Evolutionary conservation across 2,888 invertebrate species (phyloP), one percentile per base, ranked within the genome.

Genomic region (Geophilus truncorum): DNA sequence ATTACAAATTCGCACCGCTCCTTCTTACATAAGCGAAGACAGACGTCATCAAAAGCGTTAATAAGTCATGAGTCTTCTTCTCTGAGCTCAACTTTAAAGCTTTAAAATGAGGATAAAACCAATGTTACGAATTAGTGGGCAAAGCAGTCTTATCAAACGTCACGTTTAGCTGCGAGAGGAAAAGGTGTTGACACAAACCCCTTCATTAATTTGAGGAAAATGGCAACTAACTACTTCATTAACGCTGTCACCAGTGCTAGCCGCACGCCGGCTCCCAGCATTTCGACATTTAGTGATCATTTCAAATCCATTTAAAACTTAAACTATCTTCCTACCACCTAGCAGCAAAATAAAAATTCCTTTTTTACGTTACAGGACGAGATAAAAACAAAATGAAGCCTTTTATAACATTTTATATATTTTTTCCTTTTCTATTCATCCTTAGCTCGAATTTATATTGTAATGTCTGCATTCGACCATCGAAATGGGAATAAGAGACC

Each of bases 81-180:
- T 62, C 23, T 40, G 15, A 10, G 57, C 10, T 62, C 57, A 23
- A 23, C 57, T 62, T 62, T 62, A 62, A 62, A 62, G 23, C 57
- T 62, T 62, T 62, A 62, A 62, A 62, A 62, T 40, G 57, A 62
- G 57, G 57, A 23, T 62, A 62, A 62, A 62, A 10, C 57, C 57
- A 62, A 62, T 62, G 57, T 62, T 62, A 23, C 57, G 57, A 62
- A 62, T 62, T 62, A 62, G 57, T 62, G 57, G 57, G 57, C 57
- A 62, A 62, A 62, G 57, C 57, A 62, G 57, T 62, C 57, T 62
- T 62, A 62, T 62, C 57, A 62, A 62, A 62, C 57, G 57, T 62
- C 57, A 62, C 57, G 23, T 62, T 62, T 62, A 62, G 57, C 23
- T 62, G 57, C 21, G 21, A 23, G 18, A 62, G 57, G 57, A 62